Evolutionary conservation across 2,113 vertebrate species (phyloP).

Genomic region (Eolophus roseicapilla): DNA sequence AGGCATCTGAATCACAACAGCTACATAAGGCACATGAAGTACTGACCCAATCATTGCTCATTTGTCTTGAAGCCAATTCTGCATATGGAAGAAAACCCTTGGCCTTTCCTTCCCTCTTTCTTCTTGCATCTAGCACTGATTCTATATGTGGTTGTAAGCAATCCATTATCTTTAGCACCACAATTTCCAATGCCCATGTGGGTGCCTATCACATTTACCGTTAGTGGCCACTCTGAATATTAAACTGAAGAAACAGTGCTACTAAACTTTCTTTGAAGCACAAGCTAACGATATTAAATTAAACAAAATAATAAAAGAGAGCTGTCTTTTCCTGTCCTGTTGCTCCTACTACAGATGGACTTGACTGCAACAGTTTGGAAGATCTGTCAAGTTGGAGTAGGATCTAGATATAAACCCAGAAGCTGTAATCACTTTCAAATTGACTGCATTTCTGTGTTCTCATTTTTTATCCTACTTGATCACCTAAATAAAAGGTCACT

Average conservation of each 20-base stretch:
- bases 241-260: background rate
- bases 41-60: slow-evolving; percentile 3
- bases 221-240: background rate
- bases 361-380: background rate
- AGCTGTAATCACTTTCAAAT: background rate
- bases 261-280: background rate
- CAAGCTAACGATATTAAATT: background rate
- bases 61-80: slow-evolving; percentile 2
- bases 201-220: background rate
- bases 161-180: background rate
- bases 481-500: background rate
- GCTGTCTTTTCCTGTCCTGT: background rate
- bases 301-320: background rate
- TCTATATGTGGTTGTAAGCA: background rate
- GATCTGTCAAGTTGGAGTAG: background rate
- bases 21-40: background rate
- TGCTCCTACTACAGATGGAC: background rate
- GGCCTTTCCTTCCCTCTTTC: background rate
- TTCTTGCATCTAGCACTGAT: background rate
- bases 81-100: background rate
- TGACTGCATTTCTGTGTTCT: background rate
- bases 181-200: background rate
- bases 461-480: background rate
- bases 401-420: background rate
- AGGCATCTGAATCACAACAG: slow-evolving; percentile 31